Conservation (phyloP, 2,113 vertebrate genomes). For the Himantopus leucocephalus region DNA sequence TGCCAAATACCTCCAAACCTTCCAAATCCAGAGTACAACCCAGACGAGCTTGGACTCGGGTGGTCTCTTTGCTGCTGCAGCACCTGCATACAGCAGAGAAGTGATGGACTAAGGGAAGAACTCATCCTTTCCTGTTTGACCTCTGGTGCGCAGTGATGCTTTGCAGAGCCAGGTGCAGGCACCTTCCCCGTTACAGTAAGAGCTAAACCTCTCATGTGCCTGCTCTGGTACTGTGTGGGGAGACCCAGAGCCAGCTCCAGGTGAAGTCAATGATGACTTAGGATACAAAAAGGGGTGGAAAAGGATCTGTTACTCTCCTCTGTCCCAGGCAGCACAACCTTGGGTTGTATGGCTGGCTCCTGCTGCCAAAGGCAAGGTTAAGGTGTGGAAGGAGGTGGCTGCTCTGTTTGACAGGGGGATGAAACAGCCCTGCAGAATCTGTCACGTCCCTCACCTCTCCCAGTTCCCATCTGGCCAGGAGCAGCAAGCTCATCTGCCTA, state of each 20-base stretch:
- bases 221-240: neutral
- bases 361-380: neutral
- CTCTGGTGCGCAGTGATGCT: neutral
- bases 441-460: neutral
- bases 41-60: fast-evolving
- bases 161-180: neutral
- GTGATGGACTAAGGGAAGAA: neutral
- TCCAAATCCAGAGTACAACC: neutral
- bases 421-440: neutral
- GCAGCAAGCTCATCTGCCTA: neutral
- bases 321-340: neutral
- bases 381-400: neutral
- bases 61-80: neutral
- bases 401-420: neutral
- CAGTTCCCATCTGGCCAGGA: neutral
- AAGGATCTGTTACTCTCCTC: neutral
- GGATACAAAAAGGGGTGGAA: neutral
- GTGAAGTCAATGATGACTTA: neutral
- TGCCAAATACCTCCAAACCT: neutral
- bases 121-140: neutral
- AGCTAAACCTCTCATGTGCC: neutral
- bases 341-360: neutral
- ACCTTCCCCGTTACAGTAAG: neutral
- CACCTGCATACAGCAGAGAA: neutral
- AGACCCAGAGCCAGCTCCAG: neutral